These are phyloP conservation scores for Lacerta viridis DNA, from an alignment of 2,797 vertebrate genomes.

Conservation along the genomic window DNA sequence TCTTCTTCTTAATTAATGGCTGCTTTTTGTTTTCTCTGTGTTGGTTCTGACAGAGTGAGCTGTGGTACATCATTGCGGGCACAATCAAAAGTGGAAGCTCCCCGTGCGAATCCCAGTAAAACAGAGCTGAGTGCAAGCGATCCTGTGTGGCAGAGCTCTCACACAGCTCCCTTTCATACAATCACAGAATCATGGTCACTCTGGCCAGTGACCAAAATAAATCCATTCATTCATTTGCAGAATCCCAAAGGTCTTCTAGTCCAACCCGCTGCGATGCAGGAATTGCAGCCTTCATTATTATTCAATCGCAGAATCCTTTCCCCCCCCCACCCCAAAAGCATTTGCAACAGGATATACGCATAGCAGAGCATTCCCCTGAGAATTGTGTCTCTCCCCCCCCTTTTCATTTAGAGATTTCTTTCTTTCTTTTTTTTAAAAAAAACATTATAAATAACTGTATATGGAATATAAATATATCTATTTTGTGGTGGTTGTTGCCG, in stretches of 20 bases:
- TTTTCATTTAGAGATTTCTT: constrained; percentile 38
- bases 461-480: constrained; percentile 63
- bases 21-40: constrained; percentile 68
- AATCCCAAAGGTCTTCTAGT: too few relatives aligned
- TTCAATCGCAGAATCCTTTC: too few relatives aligned
- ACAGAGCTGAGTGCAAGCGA: neutral
- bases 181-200: too few relatives aligned
- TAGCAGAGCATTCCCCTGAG: neutral
- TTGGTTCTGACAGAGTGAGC: constrained; percentile 71
- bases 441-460: constrained; percentile 58
- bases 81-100: neutral
- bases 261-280: too few relatives aligned
- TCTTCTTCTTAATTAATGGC: constrained; percentile 38
- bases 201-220: too few relatives aligned
- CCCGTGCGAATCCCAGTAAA: too few relatives aligned
- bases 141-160: too few relatives aligned
- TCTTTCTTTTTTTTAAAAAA: constrained; percentile 18
- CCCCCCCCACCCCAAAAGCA: too few relatives aligned
- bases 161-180: neutral
- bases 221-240: too few relatives aligned
- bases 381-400: neutral
- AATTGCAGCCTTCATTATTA: too few relatives aligned
- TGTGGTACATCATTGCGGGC: constrained; percentile 42
- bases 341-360: neutral
- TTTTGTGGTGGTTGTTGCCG: constrained; percentile 68